Conservation (phyloP, 2,797 vertebrate species). For the Sebastes wilsoni region DNA sequence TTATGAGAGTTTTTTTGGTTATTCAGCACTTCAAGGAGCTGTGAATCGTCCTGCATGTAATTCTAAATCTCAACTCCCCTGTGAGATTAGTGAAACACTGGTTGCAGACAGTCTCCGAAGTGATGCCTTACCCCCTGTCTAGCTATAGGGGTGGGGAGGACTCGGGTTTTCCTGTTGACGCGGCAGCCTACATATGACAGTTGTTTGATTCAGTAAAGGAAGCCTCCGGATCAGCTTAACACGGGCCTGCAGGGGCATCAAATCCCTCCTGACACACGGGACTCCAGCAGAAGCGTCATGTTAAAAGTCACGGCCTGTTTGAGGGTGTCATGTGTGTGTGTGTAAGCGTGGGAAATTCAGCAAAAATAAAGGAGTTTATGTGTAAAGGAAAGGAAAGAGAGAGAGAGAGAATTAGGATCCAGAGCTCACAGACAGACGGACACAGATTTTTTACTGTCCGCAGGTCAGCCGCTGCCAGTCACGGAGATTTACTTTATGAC, state of each 20-base stretch:
- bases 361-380: background rate
- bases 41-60: background rate
- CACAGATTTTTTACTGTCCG: conserved; percentile 1
- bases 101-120: background rate
- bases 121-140: background rate
- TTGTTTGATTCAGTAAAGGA: conserved; percentile 53
- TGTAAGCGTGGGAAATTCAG: background rate
- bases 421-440: conserved; percentile 15
- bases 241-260: conserved; percentile 41
- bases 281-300: conserved; percentile 37
- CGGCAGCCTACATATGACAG: conserved; percentile 25
- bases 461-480: conserved; percentile 28
- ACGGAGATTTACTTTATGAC: conserved; percentile 41
- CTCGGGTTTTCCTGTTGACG: conserved; percentile 12
- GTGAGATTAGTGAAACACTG: conserved; percentile 13
- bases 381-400: background rate
- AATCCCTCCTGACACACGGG: conserved; percentile 35
- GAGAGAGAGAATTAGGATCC: conserved; percentile 8
- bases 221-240: conserved; percentile 46
- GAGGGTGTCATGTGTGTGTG: background rate
- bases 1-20: background rate
- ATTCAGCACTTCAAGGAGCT: background rate
- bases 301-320: conserved; percentile 9
- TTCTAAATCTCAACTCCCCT: background rate
- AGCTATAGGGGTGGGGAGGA: background rate